phyloP scores from a whole-genome alignment of 2,113 vertebrate genomes.

The Odocoileus hemionus region DNA sequence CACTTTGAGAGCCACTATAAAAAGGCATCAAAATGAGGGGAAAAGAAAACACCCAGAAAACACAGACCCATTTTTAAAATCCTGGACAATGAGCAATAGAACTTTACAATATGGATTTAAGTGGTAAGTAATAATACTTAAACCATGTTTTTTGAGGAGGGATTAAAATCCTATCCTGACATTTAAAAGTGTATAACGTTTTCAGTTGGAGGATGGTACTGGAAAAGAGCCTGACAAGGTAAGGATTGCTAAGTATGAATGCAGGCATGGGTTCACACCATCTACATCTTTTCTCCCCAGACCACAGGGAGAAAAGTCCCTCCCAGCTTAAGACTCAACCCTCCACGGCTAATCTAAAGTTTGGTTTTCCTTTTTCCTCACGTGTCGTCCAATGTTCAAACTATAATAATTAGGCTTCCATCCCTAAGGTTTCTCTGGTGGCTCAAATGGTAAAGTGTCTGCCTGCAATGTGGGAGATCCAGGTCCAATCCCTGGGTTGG shows the following conservation, averaged over 20 bases:
- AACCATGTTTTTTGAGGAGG: background rate
- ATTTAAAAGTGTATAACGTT: background rate
- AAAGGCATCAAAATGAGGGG: background rate
- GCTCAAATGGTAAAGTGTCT: too few species aligned
- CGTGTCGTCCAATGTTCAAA: background rate
- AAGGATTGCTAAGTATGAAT: background rate
- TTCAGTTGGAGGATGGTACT: background rate
- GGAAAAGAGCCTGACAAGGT: background rate
- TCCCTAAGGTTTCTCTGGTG: too few species aligned
- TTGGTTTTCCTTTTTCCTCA: background rate
- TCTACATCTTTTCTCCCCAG: background rate
- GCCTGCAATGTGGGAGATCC: too few species aligned
- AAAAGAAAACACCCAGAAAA: background rate
- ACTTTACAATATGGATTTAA: background rate
- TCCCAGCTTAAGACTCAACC: background rate
- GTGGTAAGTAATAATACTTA: background rate
- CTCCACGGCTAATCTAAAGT: background rate
- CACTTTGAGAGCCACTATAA: background rate
- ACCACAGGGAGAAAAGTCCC: background rate
- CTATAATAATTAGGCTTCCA: background rate
- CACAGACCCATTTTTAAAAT: background rate
- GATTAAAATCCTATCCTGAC: background rate
- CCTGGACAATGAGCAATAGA: background rate
- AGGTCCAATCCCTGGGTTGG: too few species aligned
- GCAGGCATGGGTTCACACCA: accelerated